phyloP scores from a whole-genome alignment of 2,888 invertebrate species.

The Bombylius discolor region DNA sequence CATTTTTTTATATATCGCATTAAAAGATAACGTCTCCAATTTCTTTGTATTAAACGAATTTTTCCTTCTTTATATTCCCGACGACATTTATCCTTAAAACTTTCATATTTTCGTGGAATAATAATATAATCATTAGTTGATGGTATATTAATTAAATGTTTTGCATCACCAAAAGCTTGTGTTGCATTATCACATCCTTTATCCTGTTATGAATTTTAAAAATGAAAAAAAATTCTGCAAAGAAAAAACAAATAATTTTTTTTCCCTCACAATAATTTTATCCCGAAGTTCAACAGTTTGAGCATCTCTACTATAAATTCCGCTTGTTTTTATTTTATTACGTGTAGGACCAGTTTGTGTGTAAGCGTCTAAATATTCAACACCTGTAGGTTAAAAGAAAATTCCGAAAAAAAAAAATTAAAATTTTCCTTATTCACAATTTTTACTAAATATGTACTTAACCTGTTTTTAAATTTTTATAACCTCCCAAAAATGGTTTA shows the following conservation, averaged over 20 bases:
- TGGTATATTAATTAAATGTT: slow-evolving; percentile 39
- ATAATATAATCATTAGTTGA: slow-evolving; percentile 49
- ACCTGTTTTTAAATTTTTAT: slow-evolving; percentile 54
- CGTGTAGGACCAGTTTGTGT: slow-evolving; percentile 54
- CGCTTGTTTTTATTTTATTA: slow-evolving; percentile 24
- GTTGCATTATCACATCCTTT: slow-evolving; percentile 30
- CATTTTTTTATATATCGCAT: slow-evolving; percentile 38
- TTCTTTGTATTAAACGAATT: slow-evolving; percentile 51
- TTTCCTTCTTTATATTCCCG: slow-evolving; percentile 44
- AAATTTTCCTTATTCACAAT: background rate
- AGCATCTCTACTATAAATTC: slow-evolving; percentile 40
- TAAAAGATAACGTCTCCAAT: slow-evolving; percentile 32
- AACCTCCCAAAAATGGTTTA: slow-evolving; percentile 76
- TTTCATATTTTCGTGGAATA: slow-evolving; percentile 49
- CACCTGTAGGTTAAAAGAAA: slow-evolving; percentile 26
- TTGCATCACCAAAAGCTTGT: slow-evolving; percentile 30
- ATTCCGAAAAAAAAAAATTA: background rate
- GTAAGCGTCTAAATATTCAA: slow-evolving; percentile 66
- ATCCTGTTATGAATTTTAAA: slow-evolving; percentile 19
- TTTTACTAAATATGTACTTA: slow-evolving; percentile 15
- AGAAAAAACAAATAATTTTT: background rate
- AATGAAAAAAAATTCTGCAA: background rate
- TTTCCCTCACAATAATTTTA: slow-evolving; percentile 23
- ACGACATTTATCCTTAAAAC: slow-evolving; percentile 46
- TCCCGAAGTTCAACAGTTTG: slow-evolving; percentile 46